Base-by-base conservation (phyloP, 2,888 invertebrate species). In the Drosophila pullipes region DNA sequence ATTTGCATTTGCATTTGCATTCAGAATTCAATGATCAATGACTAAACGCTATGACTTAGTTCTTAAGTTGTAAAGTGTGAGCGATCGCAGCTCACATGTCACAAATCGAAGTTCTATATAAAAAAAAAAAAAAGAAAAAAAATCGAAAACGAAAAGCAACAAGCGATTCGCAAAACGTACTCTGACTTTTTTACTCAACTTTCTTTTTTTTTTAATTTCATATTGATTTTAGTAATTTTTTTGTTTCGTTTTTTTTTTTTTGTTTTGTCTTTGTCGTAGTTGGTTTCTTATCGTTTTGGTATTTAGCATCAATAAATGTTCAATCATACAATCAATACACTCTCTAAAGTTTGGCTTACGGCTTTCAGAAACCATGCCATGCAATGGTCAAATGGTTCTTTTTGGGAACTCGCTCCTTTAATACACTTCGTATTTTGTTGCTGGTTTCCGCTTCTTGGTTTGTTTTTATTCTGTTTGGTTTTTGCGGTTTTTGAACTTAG, bases 31-130 rank as follows among this genome's bases (percentile, higher is more conserved):
- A 37, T 30, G 7, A 30, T 31, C 31, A 31, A 31, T 44, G 33
- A 82, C 64, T 82, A 82, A 79, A 82, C 57, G 18, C 90, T 85
- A 85, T 85, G 85, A 85, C 85, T 85, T 85, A 85, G 85, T 78
- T 90, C 58, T 88, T 90, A 88, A 81, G 78, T 83, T 81, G 63
- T 65, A 52, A 64, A 67, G 18, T 64, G 44, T 71, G 31, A 49
- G 60, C 50, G 49, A 33, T 41, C 41, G 50, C 69, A 70, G 69
- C 53, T 49, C 54, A 61, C 55, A 66, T 74, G 60, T 73, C 59
- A 60, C 59, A 62, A 72, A 66, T 39, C 35, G 22, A 54, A 50
- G 63, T 55, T 57, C 30, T 54, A 69, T 28, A 28, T 39, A 49
- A 10, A 22, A 31, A 59, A 59, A 59, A 52, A 47, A 41, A 1